A percentile compares a stretch with the other conserved stretches of the same genome.
These are phyloP conservation scores for Diarsia dahlii DNA, from an alignment of 2,888 invertebrate genomes.

Conservation along the genomic window DNA sequence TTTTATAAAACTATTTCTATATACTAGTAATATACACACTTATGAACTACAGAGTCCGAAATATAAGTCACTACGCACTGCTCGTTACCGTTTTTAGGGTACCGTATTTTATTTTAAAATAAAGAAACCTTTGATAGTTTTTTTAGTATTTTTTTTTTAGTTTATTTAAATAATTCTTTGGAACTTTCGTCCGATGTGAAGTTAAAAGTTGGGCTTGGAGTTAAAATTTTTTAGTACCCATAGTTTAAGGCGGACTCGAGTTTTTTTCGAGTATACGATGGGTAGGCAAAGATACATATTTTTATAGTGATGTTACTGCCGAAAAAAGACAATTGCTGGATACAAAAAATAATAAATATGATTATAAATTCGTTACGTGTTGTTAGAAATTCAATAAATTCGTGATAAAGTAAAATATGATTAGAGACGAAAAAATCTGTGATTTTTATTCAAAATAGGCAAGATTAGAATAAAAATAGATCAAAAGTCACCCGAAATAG, in stretches of 20 bases:
- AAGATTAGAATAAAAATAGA: constrained; percentile 24
- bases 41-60: constrained; percentile 78
- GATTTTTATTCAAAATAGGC: neutral
- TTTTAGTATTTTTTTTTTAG: constrained; percentile 47
- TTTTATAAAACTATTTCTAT: constrained; percentile 81
- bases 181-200: constrained; percentile 61
- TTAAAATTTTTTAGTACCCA: constrained; percentile 49
- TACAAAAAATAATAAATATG: constrained; percentile 25
- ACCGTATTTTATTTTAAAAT: neutral
- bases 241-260: constrained; percentile 56
- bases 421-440: neutral
- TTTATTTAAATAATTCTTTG: constrained; percentile 68
- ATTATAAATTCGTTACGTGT: constrained; percentile 37
- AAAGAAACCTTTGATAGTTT: neutral
- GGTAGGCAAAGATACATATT: constrained; percentile 38
- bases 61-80: constrained; percentile 82
- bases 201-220: constrained; percentile 43
- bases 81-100: constrained; percentile 51
- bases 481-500: constrained; percentile 38
- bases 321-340: neutral
- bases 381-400: neutral
- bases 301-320: constrained; percentile 32
- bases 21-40: constrained; percentile 83
- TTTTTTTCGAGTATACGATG: constrained; percentile 47
- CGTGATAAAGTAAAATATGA: neutral